Evolutionary conservation across 2,888 invertebrate genomes (phyloP).

Genomic region (Gymnoscelis rufifasciata): DNA sequence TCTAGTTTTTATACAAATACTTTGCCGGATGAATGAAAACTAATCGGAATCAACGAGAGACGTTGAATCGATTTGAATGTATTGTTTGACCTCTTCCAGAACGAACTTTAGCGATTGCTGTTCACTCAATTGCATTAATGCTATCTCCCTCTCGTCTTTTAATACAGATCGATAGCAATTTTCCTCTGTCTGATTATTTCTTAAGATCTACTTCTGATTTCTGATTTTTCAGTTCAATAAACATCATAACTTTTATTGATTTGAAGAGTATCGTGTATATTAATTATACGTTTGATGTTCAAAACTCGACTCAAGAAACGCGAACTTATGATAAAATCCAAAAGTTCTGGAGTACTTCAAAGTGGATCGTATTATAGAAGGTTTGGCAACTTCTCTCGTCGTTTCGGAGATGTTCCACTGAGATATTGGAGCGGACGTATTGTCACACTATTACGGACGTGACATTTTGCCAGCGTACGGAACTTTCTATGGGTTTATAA

Average conservation of each 20-base stretch:
- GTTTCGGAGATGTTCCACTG: constrained; percentile 31
- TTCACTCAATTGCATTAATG: constrained; percentile 1
- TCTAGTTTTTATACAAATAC: background rate
- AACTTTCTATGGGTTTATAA: constrained; percentile 44
- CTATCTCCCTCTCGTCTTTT: background rate
- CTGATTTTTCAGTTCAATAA: background rate
- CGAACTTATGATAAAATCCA: constrained; percentile 5
- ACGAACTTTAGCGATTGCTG: background rate
- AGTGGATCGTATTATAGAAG: constrained; percentile 25
- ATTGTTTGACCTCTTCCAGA: constrained; percentile 1
- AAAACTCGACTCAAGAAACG: background rate
- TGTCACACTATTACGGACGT: constrained; percentile 42
- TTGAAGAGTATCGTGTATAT: too few species aligned
- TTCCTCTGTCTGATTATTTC: background rate
- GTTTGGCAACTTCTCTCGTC: constrained; percentile 28
- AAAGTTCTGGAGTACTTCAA: constrained; percentile 11
- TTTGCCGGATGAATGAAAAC: background rate
- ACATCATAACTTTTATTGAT: too few species aligned
- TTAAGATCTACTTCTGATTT: background rate
- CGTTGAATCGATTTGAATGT: background rate
- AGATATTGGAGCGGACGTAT: constrained; percentile 35
- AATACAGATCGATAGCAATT: background rate
- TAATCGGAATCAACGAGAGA: background rate
- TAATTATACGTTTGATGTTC: too few species aligned
- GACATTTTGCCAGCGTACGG: constrained; percentile 49